Conservation (phyloP, 2,113 vertebrate species). For the Prunella himalayana region DNA sequence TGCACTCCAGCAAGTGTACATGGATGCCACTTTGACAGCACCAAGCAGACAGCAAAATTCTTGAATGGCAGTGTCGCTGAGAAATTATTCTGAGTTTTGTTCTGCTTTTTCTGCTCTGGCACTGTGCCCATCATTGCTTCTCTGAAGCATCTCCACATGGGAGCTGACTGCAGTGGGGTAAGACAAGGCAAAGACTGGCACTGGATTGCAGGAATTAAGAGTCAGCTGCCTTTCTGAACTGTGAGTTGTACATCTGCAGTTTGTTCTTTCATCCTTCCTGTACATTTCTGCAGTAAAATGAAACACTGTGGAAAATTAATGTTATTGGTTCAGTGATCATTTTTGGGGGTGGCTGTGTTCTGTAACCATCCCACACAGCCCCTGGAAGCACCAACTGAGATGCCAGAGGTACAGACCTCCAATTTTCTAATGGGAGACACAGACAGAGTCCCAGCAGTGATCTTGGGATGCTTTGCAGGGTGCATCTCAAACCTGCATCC, state of each 20-base stretch:
- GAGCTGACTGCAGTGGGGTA: not conserved
- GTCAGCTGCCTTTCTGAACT: not conserved
- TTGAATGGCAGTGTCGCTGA: not conserved
- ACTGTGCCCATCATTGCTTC: not conserved
- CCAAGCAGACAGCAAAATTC: not conserved
- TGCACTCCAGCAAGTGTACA: not conserved
- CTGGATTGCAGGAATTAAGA: not conserved
- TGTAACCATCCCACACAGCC: not conserved
- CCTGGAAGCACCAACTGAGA: not conserved
- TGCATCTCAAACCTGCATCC: not conserved
- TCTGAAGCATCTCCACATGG: not conserved
- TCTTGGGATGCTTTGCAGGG: not conserved
- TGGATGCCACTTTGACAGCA: slow-evolving; percentile 4
- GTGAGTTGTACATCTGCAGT: not conserved
- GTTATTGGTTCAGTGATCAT: not conserved
- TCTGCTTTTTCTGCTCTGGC: not conserved
- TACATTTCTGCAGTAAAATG: not conserved
- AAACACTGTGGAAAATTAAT: not conserved
- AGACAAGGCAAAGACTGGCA: not conserved
- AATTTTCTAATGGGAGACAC: not conserved
- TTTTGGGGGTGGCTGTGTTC: not conserved
- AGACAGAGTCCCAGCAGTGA: not conserved
- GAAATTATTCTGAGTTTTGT: not conserved
- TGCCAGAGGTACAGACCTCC: not conserved
- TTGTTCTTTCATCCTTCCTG: not conserved